Conservation (phyloP, 2,888 invertebrate species). For the Nemapogon koenigi region DNA sequence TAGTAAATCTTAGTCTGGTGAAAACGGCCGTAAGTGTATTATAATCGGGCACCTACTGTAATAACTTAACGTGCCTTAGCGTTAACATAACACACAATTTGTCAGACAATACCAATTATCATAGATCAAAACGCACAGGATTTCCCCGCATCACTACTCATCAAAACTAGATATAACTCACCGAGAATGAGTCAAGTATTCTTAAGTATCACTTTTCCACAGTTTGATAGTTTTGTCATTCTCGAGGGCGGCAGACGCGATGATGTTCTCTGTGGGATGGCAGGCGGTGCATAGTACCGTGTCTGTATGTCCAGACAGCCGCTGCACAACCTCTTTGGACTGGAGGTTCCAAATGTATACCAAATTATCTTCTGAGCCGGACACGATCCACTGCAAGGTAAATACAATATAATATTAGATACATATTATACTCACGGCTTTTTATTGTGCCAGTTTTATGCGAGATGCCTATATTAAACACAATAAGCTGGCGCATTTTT, state of each 20-base stretch:
- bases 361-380: constrained; percentile 98
- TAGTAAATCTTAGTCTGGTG: no score
- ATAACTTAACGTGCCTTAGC: no score
- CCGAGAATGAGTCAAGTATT: neutral
- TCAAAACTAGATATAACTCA: neutral
- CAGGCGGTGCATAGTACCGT: constrained; percentile 96
- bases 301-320: constrained; percentile 96
- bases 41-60: no score
- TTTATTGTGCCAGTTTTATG: no score
- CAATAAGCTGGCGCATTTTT: no score
- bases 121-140: no score
- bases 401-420: constrained; percentile 10
- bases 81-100: no score
- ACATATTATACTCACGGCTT: no score
- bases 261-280: constrained; percentile 99
- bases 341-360: constrained; percentile 99
- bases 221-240: constrained; percentile 99
- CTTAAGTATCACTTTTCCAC: constrained; percentile 95
- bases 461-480: no score
- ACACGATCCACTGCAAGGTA: constrained; percentile 92
- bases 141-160: no score
- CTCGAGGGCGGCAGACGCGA: constrained; percentile 97
- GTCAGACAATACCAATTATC: no score
- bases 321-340: constrained; percentile 98
- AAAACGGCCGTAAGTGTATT: no score